Percentiles rank a stretch among this genome's conserved stretches.
phyloP scores from a whole-genome alignment of 2,797 vertebrate species.

The Geotrypetes seraphini region DNA sequence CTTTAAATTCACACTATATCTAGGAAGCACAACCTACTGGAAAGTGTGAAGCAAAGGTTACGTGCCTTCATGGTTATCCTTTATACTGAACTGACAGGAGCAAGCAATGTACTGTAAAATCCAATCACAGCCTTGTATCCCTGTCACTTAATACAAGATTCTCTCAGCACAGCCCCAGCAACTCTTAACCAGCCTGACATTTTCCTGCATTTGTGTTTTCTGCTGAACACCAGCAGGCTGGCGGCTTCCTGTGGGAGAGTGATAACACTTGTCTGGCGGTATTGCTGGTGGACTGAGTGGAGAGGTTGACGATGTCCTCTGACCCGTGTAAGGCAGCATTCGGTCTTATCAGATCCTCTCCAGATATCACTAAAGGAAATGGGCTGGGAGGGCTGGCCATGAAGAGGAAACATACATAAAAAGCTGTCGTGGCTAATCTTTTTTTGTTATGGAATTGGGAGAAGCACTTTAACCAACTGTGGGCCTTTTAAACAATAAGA shows the following conservation, averaged over 20 bases:
- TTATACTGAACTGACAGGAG: background rate
- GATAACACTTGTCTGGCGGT: constrained; percentile 46
- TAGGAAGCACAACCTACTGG: background rate
- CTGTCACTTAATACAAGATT: constrained; percentile 10
- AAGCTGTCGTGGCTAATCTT: constrained; percentile 46
- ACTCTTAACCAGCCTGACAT: constrained; percentile 36
- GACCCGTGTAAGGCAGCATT: constrained; percentile 42
- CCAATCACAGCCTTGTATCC: background rate
- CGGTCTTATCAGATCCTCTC: constrained; percentile 62
- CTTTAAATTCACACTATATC: background rate
- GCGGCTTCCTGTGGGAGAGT: constrained; percentile 41
- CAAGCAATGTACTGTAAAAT: background rate
- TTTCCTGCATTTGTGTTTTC: constrained; percentile 60
- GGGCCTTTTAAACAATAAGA: constrained; percentile 23
- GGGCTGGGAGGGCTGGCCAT: constrained; percentile 26
- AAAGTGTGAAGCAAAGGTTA: background rate
- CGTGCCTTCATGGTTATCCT: background rate
- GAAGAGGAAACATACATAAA: constrained; percentile 50
- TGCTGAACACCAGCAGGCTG: constrained; percentile 30
- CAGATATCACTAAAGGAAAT: constrained; percentile 57
- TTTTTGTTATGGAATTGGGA: constrained; percentile 35
- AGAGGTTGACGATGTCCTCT: constrained; percentile 50
- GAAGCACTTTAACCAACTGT: constrained; percentile 28
- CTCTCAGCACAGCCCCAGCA: constrained; percentile 18
- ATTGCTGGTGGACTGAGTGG: constrained; percentile 35